Evolutionary conservation across 2,797 vertebrate genomes (phyloP).

Genomic region (Bradypus variegatus): DNA sequence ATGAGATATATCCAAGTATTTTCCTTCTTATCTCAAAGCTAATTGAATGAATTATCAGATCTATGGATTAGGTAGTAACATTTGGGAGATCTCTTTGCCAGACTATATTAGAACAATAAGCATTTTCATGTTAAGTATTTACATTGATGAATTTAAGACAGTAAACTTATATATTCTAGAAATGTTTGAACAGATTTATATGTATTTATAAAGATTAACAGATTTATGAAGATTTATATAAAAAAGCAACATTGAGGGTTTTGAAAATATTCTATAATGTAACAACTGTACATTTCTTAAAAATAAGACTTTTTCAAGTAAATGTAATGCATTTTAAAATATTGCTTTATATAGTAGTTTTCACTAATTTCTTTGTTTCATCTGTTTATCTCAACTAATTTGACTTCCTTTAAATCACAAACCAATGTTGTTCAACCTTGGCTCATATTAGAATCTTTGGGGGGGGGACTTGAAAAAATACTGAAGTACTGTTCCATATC

Average conservation of each 20-base stretch:
- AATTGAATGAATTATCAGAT: background rate
- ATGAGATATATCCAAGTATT: background rate
- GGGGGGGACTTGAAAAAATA: background rate
- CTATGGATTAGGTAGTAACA: background rate
- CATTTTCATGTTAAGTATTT: background rate
- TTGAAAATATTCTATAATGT: background rate
- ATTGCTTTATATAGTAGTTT: background rate
- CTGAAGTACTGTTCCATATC: background rate
- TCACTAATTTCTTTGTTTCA: constrained; percentile 15
- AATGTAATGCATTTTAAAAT: background rate
- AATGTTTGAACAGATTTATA: background rate
- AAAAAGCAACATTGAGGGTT: background rate
- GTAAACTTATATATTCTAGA: background rate
- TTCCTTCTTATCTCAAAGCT: background rate
- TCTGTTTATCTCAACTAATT: background rate
- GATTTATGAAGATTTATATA: background rate
- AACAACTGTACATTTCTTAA: background rate
- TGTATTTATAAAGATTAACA: too few relatives aligned
- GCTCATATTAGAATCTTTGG: background rate
- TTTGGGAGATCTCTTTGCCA: background rate
- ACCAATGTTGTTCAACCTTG: background rate
- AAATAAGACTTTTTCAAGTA: background rate
- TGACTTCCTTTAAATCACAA: background rate
- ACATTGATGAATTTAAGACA: background rate
- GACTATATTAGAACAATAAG: background rate